These are phyloP conservation scores for Sminthurides aquaticus DNA, from an alignment of 2,888 invertebrate species.

Conservation along the genomic window DNA sequence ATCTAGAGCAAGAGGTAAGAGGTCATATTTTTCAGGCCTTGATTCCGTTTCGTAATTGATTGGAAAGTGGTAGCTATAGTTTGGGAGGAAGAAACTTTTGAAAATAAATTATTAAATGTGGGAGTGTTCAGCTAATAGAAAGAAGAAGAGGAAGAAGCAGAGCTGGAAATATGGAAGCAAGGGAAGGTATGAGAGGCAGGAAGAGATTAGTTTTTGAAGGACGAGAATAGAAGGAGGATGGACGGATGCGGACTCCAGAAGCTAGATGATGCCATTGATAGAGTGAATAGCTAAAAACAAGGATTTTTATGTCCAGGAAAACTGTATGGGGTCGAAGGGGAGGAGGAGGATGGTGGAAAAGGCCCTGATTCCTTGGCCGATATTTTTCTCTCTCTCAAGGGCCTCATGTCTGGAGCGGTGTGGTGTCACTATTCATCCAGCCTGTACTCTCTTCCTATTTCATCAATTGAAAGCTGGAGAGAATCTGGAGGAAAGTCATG, in stretches of 20 bases:
- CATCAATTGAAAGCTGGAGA: background rate
- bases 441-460: background rate
- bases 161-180: too few species aligned
- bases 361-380: too few species aligned
- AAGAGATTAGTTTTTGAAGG: slow-evolving; percentile 6
- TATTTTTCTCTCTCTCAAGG: too few species aligned
- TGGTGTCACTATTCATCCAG: background rate
- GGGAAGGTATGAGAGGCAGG: too few species aligned
- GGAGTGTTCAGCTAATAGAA: background rate
- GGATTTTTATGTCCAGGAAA: slow-evolving; percentile 4
- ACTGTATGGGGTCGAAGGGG: slow-evolving; percentile 4
- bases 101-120: slow-evolving; percentile 3
- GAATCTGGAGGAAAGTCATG: too few species aligned
- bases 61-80: too few species aligned
- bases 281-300: slow-evolving; percentile 1
- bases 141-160: background rate
- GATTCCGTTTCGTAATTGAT: too few species aligned
- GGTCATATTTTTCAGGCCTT: too few species aligned
- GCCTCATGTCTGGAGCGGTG: background rate
- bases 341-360: background rate
- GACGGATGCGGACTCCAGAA: slow-evolving; percentile 32
- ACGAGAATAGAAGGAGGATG: background rate
- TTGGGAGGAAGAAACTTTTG: too few species aligned
- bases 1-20: too few species aligned
- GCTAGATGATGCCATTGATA: slow-evolving; percentile 39